Evolutionary conservation across 1,140 invertebrate genomes (phyloP).

Genomic region (Trachymyrmex septentrionalis): DNA sequence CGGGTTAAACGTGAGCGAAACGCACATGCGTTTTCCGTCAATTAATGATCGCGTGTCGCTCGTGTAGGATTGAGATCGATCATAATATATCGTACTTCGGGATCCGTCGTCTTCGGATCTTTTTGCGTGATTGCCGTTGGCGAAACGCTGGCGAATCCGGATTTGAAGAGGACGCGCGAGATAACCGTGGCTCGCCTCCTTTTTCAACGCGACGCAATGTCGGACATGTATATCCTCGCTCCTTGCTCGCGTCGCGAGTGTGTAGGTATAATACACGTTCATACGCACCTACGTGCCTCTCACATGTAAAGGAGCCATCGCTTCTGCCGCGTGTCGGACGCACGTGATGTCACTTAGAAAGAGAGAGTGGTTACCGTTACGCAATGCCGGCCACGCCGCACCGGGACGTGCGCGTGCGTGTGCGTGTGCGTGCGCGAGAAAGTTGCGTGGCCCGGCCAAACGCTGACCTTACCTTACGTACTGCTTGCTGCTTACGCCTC

Average conservation of each 20-base stretch:
- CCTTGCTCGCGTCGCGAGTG: neutral
- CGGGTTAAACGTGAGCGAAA: neutral
- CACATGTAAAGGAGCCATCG: conserved; percentile 7
- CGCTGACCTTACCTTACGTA: conserved; percentile 86
- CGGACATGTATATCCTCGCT: neutral
- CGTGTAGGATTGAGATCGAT: neutral
- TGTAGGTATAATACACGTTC: conserved; percentile 52
- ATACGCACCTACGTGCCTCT: conserved; percentile 64
- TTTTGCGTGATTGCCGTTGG: conserved; percentile 16
- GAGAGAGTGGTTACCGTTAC: conserved; percentile 86
- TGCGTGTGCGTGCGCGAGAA: conserved; percentile 78
- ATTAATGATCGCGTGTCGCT: conserved; percentile 1
- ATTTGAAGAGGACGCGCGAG: conserved; percentile 1
- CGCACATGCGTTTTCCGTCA: neutral
- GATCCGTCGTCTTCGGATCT: neutral
- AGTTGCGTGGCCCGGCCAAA: conserved; percentile 83
- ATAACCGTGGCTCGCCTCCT: conserved; percentile 33
- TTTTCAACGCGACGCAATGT: neutral
- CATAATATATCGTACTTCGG: neutral
- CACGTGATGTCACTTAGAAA: conserved; percentile 86
- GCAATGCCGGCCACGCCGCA: conserved; percentile 79
- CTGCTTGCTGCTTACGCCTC: conserved; percentile 39
- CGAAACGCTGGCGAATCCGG: conserved; percentile 17
- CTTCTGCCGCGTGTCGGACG: conserved; percentile 58
- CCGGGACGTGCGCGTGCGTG: conserved; percentile 36